Evolutionary conservation across 2,113 vertebrate species (phyloP).

Genomic region (Sylvia atricapilla): DNA sequence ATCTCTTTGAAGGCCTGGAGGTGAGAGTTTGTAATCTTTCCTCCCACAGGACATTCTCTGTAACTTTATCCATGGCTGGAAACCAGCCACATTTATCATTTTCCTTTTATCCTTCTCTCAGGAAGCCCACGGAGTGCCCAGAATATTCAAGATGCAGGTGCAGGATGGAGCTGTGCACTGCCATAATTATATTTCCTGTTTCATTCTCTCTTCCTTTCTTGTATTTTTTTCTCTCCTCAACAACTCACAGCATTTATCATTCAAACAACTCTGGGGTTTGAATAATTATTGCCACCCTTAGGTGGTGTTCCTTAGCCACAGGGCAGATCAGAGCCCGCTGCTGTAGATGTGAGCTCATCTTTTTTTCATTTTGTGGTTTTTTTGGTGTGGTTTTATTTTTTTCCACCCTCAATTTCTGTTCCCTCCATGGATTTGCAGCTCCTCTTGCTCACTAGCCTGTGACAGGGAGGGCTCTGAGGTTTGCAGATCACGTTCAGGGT

Average conservation of each 20-base stretch:
- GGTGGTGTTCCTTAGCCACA: background rate
- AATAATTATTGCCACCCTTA: background rate
- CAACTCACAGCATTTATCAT: background rate
- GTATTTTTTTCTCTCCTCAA: background rate
- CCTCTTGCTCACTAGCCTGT: background rate
- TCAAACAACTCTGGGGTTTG: background rate
- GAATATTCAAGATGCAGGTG: background rate
- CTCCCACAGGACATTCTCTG: background rate
- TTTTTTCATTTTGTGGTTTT: background rate
- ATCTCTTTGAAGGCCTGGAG: background rate
- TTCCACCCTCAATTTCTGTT: background rate
- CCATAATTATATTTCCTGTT: background rate
- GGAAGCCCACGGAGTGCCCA: fast-evolving
- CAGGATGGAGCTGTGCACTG: background rate
- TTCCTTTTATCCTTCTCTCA: background rate
- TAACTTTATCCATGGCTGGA: background rate
- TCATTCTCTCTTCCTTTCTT: background rate
- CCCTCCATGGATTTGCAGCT: background rate
- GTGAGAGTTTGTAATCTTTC: background rate
- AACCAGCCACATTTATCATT: background rate
- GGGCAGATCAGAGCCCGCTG: background rate
- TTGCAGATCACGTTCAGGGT: background rate
- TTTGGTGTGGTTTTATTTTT: background rate
- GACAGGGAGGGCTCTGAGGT: background rate
- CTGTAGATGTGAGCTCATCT: background rate